Evolutionary conservation across 2,888 invertebrate species (phyloP).

Genomic region (Atrina japonica): DNA sequence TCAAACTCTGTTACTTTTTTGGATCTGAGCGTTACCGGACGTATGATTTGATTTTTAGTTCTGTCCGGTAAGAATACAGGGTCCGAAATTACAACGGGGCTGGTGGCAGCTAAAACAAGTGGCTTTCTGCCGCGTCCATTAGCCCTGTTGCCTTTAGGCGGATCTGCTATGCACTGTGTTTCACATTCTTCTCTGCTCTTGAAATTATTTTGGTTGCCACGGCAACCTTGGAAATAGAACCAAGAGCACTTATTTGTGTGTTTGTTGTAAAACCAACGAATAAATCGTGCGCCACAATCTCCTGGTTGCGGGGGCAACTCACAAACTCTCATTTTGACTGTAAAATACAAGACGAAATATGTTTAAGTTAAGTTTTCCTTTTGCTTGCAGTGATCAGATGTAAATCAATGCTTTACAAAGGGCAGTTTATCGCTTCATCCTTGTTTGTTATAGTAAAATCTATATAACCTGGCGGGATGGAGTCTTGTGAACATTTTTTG

Average conservation of each 20-base stretch:
- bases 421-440: too few relatives aligned
- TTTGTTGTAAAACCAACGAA: constrained; percentile 72
- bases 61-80: constrained; percentile 49
- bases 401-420: too few relatives aligned
- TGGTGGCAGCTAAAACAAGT: constrained; percentile 27
- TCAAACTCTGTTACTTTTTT: constrained; percentile 36
- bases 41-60: constrained; percentile 45
- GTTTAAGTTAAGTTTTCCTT: too few relatives aligned
- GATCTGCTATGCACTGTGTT: constrained; percentile 56
- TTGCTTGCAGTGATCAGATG: too few relatives aligned
- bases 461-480: too few relatives aligned
- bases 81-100: constrained; percentile 51
- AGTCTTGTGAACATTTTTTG: too few relatives aligned
- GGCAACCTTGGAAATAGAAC: constrained; percentile 73
- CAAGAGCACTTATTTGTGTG: constrained; percentile 68
- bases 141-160: constrained; percentile 38
- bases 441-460: too few relatives aligned
- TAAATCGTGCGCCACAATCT: constrained; percentile 66
- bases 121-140: constrained; percentile 42
- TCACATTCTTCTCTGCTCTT: constrained; percentile 66
- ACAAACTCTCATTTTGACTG: constrained; percentile 63
- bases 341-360: constrained; percentile 19
- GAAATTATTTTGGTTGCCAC: constrained; percentile 73
- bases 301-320: constrained; percentile 66
- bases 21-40: constrained; percentile 49